These are phyloP conservation scores for Copidosoma aretas DNA, from an alignment of 2,888 invertebrate species.

Conservation along the genomic window DNA sequence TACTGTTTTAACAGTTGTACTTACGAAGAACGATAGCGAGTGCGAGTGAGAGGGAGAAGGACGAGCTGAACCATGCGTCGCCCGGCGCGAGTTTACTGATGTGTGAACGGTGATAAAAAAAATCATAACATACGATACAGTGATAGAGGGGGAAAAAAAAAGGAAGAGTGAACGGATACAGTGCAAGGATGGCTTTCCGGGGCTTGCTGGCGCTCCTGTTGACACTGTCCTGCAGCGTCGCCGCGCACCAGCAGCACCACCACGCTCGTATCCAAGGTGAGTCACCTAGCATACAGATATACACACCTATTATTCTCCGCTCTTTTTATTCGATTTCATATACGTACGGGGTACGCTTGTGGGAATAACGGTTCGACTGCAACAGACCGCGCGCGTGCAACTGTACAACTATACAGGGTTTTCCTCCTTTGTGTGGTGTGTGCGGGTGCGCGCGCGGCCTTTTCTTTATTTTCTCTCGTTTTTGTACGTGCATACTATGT, in stretches of 20 bases:
- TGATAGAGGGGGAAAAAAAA: constrained; percentile 16
- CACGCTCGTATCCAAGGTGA: constrained; percentile 53
- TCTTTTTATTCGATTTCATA: too few species aligned
- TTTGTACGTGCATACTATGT: not conserved
- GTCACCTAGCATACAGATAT: constrained; percentile 43
- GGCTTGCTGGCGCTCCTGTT: constrained; percentile 50
- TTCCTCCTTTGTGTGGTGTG: not conserved
- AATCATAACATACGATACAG: too few species aligned
- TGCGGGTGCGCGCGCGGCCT: not conserved
- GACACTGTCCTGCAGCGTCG: constrained; percentile 44
- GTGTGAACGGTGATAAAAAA: constrained; percentile 43
- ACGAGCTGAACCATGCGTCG: constrained; percentile 35
- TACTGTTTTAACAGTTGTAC: not conserved
- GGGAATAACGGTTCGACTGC: not conserved
- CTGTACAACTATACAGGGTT: not conserved
- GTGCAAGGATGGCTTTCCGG: constrained; percentile 48
- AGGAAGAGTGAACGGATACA: constrained; percentile 9
- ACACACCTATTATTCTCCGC: too few species aligned
- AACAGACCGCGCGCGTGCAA: not conserved
- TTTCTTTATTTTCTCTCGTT: not conserved
- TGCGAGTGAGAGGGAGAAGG: constrained; percentile 4
- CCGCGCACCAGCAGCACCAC: constrained; percentile 10
- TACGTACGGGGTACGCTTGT: not conserved
- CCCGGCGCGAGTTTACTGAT: not conserved
- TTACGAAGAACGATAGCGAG: not conserved